Evolutionary conservation across 2,797 vertebrate species (phyloP).

Genomic region (Nannoperca australis): DNA sequence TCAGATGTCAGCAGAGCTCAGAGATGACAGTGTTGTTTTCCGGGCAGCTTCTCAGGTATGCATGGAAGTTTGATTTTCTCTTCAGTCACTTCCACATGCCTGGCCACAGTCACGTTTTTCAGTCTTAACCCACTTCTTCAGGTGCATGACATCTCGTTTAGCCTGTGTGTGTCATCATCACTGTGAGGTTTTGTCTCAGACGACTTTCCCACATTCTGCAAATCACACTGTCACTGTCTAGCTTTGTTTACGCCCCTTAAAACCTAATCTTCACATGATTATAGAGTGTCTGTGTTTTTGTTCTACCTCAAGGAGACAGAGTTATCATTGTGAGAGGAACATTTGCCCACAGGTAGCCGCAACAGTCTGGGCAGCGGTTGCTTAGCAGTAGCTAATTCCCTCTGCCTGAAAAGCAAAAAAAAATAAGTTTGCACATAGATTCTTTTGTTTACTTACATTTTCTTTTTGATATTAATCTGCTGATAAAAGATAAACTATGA

Average conservation of each 20-base stretch:
- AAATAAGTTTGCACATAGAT: not conserved
- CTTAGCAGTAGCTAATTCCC: not conserved
- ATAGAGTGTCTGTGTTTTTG: constrained; percentile 77
- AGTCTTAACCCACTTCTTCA: constrained; percentile 15
- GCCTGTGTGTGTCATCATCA: constrained; percentile 27
- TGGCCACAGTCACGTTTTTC: not conserved
- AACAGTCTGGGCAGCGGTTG: constrained; percentile 11
- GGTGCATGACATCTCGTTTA: constrained; percentile 22
- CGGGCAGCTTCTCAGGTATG: not conserved
- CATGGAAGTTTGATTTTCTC: constrained; percentile 6
- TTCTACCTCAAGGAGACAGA: constrained; percentile 67
- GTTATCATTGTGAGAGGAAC: constrained; percentile 59
- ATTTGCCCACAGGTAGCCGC: constrained; percentile 29
- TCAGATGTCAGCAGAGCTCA: not conserved
- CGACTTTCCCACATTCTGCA: constrained; percentile 72
- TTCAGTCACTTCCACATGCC: not conserved
- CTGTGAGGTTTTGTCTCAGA: constrained; percentile 55
- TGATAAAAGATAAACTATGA: not conserved
- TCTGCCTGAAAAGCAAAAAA: not conserved
- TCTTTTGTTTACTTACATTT: not conserved
- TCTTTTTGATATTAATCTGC: not conserved
- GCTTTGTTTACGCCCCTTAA: constrained; percentile 69
- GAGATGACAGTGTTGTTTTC: not conserved
- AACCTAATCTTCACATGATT: constrained; percentile 76
- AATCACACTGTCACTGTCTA: constrained; percentile 66